These are phyloP conservation scores for Acromyrmex charruanus DNA, from an alignment of 1,140 invertebrate genomes.

Conservation along the genomic window DNA sequence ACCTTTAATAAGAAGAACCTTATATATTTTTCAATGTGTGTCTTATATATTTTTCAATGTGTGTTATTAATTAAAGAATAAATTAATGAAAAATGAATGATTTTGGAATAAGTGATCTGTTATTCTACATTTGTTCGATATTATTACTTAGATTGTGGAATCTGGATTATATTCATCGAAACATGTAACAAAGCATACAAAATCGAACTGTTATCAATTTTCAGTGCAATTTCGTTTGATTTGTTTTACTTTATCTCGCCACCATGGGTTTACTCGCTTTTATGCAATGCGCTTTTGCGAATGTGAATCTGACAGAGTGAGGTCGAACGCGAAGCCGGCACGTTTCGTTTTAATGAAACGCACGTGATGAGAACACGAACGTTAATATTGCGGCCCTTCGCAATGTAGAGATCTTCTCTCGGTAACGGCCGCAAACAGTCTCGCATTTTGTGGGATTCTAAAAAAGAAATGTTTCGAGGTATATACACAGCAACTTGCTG, in stretches of 20 bases:
- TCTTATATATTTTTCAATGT: neutral
- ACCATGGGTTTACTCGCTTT: constrained; percentile 11
- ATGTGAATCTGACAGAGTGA: constrained; percentile 21
- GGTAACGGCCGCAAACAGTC: constrained; percentile 24
- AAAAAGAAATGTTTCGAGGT: neutral
- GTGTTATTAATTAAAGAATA: neutral
- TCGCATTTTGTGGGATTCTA: constrained; percentile 21
- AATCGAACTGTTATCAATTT: constrained; percentile 15
- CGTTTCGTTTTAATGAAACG: constrained; percentile 67
- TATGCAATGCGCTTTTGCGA: constrained; percentile 17
- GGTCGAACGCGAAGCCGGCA: constrained; percentile 9
- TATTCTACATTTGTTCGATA: constrained; percentile 6
- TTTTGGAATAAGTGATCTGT: neutral
- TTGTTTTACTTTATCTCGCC: constrained; percentile 26
- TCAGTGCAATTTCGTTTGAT: neutral
- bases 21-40: too few relatives aligned
- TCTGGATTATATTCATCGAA: neutral
- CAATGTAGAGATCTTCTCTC: constrained; percentile 7
- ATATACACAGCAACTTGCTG: constrained; percentile 15
- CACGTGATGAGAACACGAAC: constrained; percentile 52
- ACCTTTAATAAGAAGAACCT: too few relatives aligned
- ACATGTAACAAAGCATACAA: neutral
- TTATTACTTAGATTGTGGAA: neutral
- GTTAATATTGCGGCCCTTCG: constrained; percentile 44
- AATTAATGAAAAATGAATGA: neutral